Conservation (phyloP, 92 coral and sea anemone genomes). For the Galaxea fascicularis region DNA sequence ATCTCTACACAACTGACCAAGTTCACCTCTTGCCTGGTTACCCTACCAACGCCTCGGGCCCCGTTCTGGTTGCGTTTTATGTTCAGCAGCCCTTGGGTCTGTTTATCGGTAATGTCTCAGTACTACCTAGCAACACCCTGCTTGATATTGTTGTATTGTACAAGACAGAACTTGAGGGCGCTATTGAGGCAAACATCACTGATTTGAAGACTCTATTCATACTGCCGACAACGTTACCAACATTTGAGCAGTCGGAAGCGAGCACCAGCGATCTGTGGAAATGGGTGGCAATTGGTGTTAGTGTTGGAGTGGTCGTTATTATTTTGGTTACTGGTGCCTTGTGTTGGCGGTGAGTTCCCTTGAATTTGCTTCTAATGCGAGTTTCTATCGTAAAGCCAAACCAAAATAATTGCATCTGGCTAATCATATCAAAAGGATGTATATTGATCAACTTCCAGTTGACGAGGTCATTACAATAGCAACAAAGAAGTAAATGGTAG, state of each 20-base stretch:
- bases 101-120: neutral
- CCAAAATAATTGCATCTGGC: neutral
- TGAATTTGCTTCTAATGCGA: neutral
- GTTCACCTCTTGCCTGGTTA: conserved; percentile 25
- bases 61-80: conserved; percentile 1
- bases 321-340: neutral
- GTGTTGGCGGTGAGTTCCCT: conserved; percentile 4
- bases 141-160: neutral
- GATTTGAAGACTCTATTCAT: neutral
- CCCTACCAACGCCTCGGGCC: neutral
- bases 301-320: neutral
- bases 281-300: conserved; percentile 16
- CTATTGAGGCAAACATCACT: conserved; percentile 10
- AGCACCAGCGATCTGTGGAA: neutral
- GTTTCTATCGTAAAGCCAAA: no score
- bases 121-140: conserved; percentile 5
- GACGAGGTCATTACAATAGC: no score
- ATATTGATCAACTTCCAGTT: no score
- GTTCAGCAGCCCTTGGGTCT: conserved; percentile 21
- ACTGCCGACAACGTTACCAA: neutral
- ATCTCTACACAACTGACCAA: conserved; percentile 3
- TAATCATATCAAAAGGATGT: no score
- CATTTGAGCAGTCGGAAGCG: neutral
- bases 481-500: no score
- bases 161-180: conserved; percentile 20